Conservation (phyloP, 2,888 invertebrate species). For the Macrophya annulata region DNA sequence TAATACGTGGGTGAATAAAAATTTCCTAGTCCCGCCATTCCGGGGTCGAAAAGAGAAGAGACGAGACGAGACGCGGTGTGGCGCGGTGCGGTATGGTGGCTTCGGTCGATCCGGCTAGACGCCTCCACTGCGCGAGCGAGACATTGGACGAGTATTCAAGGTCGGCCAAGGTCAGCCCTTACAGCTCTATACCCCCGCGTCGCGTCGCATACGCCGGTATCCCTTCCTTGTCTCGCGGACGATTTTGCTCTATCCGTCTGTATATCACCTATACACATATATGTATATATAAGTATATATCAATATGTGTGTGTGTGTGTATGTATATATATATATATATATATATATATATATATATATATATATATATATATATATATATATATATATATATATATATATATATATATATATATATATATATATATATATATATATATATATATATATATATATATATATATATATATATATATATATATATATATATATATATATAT, state of each 20-base stretch:
- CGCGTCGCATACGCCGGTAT: not conserved
- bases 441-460: not conserved
- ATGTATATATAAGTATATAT: too few relatives aligned
- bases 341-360: too few relatives aligned
- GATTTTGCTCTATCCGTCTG: not conserved
- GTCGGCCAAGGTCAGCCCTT: conserved; percentile 54
- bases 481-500: not conserved
- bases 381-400: too few relatives aligned
- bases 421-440: too few relatives aligned
- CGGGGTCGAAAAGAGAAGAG: not conserved
- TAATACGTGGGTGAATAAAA: not conserved
- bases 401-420: too few relatives aligned
- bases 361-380: too few relatives aligned
- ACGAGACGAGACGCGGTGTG: conserved; percentile 7
- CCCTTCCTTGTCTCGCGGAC: not conserved
- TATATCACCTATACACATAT: not conserved
- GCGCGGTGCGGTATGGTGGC: conserved; percentile 59
- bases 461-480: not conserved
- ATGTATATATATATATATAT: not conserved
- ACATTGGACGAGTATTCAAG: conserved; percentile 45
- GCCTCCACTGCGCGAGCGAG: conserved; percentile 42
- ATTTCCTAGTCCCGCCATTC: not conserved
- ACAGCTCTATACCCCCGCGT: not conserved
- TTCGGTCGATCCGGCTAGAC: conserved; percentile 80
- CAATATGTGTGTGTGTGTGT: not conserved